Conservation (phyloP, 2,888 invertebrate genomes). For the Clostera curtula region DNA sequence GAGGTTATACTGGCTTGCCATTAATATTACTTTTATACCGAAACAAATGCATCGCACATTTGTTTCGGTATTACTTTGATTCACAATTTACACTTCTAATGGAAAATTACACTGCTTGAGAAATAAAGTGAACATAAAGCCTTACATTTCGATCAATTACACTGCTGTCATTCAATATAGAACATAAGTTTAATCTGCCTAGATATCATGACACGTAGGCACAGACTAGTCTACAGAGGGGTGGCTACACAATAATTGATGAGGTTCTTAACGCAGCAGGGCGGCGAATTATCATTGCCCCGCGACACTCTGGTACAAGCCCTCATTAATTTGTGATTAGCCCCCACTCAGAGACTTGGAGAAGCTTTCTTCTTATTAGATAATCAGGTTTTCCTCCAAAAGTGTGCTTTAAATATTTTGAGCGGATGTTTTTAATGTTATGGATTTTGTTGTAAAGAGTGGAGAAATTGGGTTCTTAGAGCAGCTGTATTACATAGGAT, state of each 20-base stretch:
- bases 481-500: conserved; percentile 9
- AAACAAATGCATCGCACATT: too few relatives aligned
- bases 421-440: conserved; percentile 41
- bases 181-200: too few relatives aligned
- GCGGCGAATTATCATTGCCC: conserved; percentile 64
- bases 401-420: conserved; percentile 36
- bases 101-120: too few relatives aligned
- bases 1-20: too few relatives aligned
- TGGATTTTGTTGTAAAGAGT: conserved; percentile 13
- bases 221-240: conserved; percentile 37
- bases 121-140: too few relatives aligned
- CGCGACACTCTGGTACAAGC: conserved; percentile 63
- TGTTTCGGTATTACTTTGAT: too few relatives aligned
- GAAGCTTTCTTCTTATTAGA: conserved; percentile 65
- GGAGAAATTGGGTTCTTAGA: conserved; percentile 15
- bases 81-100: too few relatives aligned
- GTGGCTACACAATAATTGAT: conserved; percentile 69
- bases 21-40: too few relatives aligned
- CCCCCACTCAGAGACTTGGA: conserved; percentile 55
- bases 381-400: conserved; percentile 58
- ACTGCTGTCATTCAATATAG: too few relatives aligned
- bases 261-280: conserved; percentile 72
- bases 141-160: too few relatives aligned
- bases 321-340: conserved; percentile 74
- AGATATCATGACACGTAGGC: conserved; percentile 16